Evolutionary conservation across 30 jellyfish, hydroid and myxozoan species (phyloP).

Genomic region (Cassiopea andromeda): DNA sequence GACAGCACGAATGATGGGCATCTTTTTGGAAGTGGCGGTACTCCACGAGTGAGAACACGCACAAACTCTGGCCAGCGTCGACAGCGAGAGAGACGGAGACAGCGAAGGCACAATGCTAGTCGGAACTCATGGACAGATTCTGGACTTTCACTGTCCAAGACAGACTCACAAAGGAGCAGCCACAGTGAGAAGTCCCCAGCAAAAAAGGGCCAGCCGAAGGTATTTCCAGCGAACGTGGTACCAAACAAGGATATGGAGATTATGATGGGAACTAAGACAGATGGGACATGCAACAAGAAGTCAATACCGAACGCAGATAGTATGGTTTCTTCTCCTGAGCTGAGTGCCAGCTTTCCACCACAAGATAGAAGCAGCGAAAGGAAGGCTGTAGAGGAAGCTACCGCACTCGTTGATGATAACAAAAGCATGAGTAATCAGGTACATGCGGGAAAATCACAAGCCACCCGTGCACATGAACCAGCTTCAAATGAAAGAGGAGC

Average conservation of each 20-base stretch:
- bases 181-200: slow-evolving; percentile 66
- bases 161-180: slow-evolving; percentile 83
- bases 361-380: background rate
- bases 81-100: slow-evolving; percentile 67
- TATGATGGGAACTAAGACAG: background rate
- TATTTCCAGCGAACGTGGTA: slow-evolving; percentile 38
- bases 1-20: slow-evolving; percentile 73
- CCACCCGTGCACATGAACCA: background rate
- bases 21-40: slow-evolving; percentile 30
- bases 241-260: background rate
- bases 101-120: slow-evolving; percentile 59
- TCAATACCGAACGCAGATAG: slow-evolving; percentile 7
- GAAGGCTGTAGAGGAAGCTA: background rate
- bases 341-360: background rate
- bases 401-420: background rate
- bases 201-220: slow-evolving; percentile 57
- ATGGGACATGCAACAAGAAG: background rate
- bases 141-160: slow-evolving; percentile 74
- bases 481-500: background rate
- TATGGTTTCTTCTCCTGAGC: slow-evolving; percentile 32
- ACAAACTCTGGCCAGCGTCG: slow-evolving; percentile 70
- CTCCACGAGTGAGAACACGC: slow-evolving; percentile 42
- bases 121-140: slow-evolving; percentile 89
- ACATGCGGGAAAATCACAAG: background rate
- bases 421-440: background rate